phyloP scores from a whole-genome alignment of 2,113 vertebrate genomes.

The Pachyramphus minor region DNA sequence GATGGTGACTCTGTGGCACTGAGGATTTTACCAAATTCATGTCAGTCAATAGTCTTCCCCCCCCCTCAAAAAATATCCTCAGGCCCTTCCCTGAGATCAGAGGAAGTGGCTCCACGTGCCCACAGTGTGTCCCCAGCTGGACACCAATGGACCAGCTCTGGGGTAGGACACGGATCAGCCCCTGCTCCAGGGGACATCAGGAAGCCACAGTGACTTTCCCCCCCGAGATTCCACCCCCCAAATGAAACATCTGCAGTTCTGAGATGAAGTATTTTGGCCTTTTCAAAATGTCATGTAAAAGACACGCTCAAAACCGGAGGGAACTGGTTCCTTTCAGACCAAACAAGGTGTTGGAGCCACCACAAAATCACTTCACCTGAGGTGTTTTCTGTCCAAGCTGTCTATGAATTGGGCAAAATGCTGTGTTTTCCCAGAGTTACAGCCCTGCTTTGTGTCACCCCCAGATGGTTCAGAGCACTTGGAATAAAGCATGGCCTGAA shows the following conservation, averaged over 20 bases:
- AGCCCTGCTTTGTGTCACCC: not conserved
- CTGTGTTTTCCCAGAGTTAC: not conserved
- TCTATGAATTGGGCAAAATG: not conserved
- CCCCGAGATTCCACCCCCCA: rapidly evolving
- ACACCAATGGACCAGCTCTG: rapidly evolving
- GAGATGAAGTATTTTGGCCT: not conserved
- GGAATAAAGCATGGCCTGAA: not conserved
- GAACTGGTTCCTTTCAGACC: not conserved
- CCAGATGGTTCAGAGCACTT: not conserved
- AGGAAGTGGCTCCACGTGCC: not conserved
- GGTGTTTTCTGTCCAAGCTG: not conserved
- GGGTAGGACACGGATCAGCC: not conserved
- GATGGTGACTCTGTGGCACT: not conserved
- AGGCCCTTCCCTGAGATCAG: not conserved
- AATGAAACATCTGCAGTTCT: no score
- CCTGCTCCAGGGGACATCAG: not conserved
- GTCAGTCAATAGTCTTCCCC: not conserved
- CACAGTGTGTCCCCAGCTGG: not conserved
- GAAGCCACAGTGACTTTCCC: not conserved
- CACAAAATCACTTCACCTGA: not conserved
- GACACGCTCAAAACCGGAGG: not conserved
- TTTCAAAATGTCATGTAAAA: not conserved
- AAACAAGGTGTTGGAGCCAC: not conserved
- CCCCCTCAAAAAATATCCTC: not conserved
- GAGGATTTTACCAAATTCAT: not conserved